Evolutionary conservation across 2,797 vertebrate species (phyloP), one percentile per base, ranked within the genome.

Genomic region (Ctenochaetus hawaiiensis): DNA sequence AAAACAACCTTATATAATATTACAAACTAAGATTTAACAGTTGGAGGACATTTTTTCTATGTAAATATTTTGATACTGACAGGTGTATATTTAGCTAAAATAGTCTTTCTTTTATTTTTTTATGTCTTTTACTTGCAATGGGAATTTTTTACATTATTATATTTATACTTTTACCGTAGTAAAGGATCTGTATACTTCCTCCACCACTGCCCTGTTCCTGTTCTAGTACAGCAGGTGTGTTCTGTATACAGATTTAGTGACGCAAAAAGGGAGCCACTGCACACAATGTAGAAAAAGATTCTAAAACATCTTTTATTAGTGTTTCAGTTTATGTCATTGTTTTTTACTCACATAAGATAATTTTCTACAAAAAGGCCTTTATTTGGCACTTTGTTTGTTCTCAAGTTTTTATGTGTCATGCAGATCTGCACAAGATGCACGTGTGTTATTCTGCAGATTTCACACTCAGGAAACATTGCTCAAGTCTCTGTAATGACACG

Each of bases 401-500:
- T 60, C 10, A 20, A 23, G 0, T 6, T 45, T 68, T 45, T 23
- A 5, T 57, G 34, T 14, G 6, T 49, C 39, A 51, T 26, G 45
- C 2, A 26, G 12, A 67, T 30, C 44, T 22, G 63, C 30, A 57
- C 58, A 11, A 75, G 30, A 54, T 61, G 39, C 49, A 16, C 23
- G 8, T 13, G 73, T 3, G 16, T 72, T 61, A 49, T 61, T 68
- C 53, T 58, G 20, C 23, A 64, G 72, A 65, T 66, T 41, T 78
- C 74, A 57, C 53, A 54, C 60, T 53, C 47, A 62, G 39, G 48
- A 63, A 77, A 54, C 41, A 54, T 54, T 70, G 39, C 69, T 75
- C 26, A 22, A 52, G 67, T 73, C 47, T 58, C 72, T 56, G 30
- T 79, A 70, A 77, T 63, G 67, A 74, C 77, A 67, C 58, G 72